These are phyloP conservation scores for Hydrocynus forskahlii DNA, from an alignment of 2,797 vertebrate genomes.

Conservation along the genomic window DNA sequence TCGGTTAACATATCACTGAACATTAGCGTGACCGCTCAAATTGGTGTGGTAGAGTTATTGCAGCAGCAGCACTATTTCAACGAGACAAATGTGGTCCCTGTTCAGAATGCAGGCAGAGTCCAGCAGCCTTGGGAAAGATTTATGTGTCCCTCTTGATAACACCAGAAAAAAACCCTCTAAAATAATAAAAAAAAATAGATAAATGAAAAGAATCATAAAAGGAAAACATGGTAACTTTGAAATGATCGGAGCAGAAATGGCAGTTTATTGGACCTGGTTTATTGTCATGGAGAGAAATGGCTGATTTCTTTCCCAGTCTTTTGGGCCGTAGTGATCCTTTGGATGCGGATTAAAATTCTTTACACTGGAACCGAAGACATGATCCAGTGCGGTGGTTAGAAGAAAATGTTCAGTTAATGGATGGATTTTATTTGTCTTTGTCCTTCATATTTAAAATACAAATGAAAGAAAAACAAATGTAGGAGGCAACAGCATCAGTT, in stretches of 20 bases:
- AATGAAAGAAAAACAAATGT: no score
- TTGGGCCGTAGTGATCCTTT: not conserved
- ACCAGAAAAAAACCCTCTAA: not conserved
- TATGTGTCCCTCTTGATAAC: not conserved
- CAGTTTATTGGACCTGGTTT: conserved; percentile 34
- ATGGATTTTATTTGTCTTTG: no score
- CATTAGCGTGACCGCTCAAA: conserved; percentile 9
- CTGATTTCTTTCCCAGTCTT: conserved; percentile 36
- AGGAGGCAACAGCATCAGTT: no score
- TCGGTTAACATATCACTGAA: not conserved
- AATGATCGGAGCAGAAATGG: conserved; percentile 12
- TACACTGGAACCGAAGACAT: not conserved
- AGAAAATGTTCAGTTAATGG: not conserved
- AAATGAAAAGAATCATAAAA: not conserved
- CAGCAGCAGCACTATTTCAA: conserved; percentile 4
- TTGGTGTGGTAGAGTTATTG: conserved; percentile 7
- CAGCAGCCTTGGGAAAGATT: conserved; percentile 2
- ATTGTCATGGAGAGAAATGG: conserved; percentile 2
- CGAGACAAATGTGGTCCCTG: conserved; percentile 30
- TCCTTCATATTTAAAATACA: no score
- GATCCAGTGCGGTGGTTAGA: not conserved
- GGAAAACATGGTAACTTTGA: not conserved
- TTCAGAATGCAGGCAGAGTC: conserved; percentile 18
- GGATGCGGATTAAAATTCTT: not conserved
- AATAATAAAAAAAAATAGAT: conserved; percentile 2